These are phyloP conservation scores for Azemiops feae DNA, from an alignment of 2,113 vertebrate genomes.

Conservation along the genomic window DNA sequence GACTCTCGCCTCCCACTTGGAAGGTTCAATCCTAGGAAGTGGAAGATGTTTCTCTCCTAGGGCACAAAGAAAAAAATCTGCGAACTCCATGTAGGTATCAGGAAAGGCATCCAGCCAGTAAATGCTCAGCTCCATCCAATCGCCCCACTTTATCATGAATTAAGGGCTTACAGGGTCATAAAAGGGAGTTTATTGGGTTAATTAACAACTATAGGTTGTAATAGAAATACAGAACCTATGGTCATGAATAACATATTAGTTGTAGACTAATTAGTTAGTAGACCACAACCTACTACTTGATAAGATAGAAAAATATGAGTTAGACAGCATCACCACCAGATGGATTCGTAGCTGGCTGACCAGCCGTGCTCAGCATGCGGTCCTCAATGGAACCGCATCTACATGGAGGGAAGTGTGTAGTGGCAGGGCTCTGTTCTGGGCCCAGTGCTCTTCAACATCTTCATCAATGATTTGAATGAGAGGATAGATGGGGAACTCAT, in stretches of 20 bases:
- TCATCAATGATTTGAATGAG: no score
- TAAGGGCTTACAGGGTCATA: neutral
- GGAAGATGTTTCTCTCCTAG: neutral
- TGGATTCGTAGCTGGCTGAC: no score
- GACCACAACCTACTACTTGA: no score
- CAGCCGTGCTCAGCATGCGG: no score
- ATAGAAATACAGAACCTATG: neutral
- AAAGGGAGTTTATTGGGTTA: neutral
- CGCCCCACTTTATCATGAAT: neutral
- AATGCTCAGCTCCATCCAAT: neutral
- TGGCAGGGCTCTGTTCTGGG: no score
- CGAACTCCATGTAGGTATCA: neutral
- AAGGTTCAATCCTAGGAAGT: neutral
- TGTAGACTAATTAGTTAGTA: no score
- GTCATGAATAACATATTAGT: neutral
- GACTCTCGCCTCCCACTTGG: neutral
- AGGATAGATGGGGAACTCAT: no score
- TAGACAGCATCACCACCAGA: no score
- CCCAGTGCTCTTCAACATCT: no score
- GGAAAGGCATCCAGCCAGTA: neutral
- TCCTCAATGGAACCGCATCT: no score
- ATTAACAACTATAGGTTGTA: neutral
- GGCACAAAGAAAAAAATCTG: neutral
- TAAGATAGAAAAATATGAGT: no score
- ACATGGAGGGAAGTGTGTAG: no score